These are phyloP conservation scores for Chaetogeoica ovagalla DNA, from an alignment of 2,888 invertebrate genomes.

Conservation along the genomic window DNA sequence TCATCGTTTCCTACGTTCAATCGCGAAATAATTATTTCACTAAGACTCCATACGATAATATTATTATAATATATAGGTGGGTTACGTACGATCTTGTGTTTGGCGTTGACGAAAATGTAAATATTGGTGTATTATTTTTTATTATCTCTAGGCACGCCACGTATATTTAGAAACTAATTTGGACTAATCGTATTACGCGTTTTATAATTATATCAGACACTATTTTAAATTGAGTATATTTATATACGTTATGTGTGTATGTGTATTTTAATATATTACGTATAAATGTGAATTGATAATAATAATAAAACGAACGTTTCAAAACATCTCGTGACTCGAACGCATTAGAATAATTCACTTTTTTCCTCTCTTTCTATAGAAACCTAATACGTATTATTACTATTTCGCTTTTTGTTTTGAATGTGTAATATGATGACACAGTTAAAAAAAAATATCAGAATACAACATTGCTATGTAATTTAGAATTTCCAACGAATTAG, in stretches of 20 bases:
- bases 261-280: background rate
- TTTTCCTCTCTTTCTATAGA: slow-evolving; percentile 1
- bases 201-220: slow-evolving; percentile 26
- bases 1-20: too few species aligned
- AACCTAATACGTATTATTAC: slow-evolving; percentile 4
- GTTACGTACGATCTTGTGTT: background rate
- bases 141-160: slow-evolving; percentile 40
- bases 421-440: background rate
- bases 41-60: background rate
- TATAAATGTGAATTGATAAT: slow-evolving; percentile 12
- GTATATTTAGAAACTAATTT: slow-evolving; percentile 30
- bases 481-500: background rate
- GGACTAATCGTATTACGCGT: slow-evolving; percentile 25
- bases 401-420: background rate
- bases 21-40: too few species aligned
- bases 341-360: slow-evolving; percentile 32
- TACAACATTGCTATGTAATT: background rate
- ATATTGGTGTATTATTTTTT: slow-evolving; percentile 20
- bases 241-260: background rate
- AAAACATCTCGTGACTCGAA: slow-evolving; percentile 29
- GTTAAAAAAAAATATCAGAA: background rate
- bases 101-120: background rate
- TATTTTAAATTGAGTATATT: background rate
- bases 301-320: slow-evolving; percentile 32
- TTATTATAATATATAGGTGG: background rate